Evolutionary conservation across 2,797 vertebrate species (phyloP), one percentile per base, ranked within the genome.

Genomic region (Eidolon dupreanum): DNA sequence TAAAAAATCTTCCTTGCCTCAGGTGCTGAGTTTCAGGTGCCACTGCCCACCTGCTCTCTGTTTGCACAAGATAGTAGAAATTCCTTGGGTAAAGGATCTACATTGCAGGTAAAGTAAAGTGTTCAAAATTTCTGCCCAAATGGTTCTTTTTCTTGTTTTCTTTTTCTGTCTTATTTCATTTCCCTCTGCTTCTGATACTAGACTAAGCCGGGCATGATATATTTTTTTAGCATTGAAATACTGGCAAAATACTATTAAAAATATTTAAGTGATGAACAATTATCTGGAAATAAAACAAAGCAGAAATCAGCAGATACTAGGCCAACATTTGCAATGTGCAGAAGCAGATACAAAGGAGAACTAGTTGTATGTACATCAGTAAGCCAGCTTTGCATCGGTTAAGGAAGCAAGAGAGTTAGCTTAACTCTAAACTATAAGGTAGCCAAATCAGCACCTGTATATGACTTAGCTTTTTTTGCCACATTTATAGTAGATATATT

Each of bases 231-330:
- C 43, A 79, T 22, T 61, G 22, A 78, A 79, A 88, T 65, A 17
- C 51, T 85, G 41, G 20, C 12, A 94, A 86, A 83, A 88, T 4
- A 51, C 9, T 93, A 75, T 59, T 68, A 51, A 95, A 95, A 90
- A 33, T 55, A 82, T 78, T 85, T 85, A 86, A 84, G 11, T 19
- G 17, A 55, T 57, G 11, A 13, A 65, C 11, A 65, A 53, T n/a
- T 82, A 31, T 70, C 19, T 43, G 19, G 20, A 26, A 28, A 70
- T 17, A 68, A 36, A 88, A 87, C 20, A 89, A 41, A 63, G 83
- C 19, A 89, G 71, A 63, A 61, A 63, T n/a, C 31, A 74, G 9
- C 36, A 65, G 63, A 63, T 51, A 71, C 36, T 31, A 74, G 26
- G n/a, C 5, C 51, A 38, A 41, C 4, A 41, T 71, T 75, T 13